phyloP scores from a whole-genome alignment of 2,113 vertebrate genomes.

The Amazona guildingii region DNA sequence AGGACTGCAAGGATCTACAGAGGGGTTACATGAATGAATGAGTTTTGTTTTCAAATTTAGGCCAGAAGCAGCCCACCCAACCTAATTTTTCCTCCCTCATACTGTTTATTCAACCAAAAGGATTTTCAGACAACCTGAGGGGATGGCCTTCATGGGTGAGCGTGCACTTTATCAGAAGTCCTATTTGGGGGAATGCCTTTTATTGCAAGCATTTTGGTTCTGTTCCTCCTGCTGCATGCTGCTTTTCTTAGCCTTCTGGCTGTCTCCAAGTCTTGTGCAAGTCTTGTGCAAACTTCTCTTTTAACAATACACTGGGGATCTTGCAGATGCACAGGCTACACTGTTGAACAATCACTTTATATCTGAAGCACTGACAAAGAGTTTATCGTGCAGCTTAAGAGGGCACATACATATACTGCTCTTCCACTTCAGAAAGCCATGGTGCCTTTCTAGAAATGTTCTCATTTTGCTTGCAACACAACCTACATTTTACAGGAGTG shows the following conservation, averaged over 20 bases:
- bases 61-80: neutral
- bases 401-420: neutral
- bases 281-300: neutral
- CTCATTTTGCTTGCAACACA: neutral
- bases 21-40: neutral
- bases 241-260: neutral
- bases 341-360: neutral
- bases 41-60: slow-evolving; percentile 5
- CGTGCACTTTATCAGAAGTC: slow-evolving; percentile 6
- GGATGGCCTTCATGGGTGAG: slow-evolving; percentile 15
- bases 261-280: neutral
- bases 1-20: neutral
- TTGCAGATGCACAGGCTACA: neutral
- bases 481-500: neutral
- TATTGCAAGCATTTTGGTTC: neutral
- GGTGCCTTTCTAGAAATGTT: neutral
- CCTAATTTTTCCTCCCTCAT: neutral
- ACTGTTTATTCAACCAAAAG: slow-evolving; percentile 33
- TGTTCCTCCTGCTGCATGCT: neutral
- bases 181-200: neutral
- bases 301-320: neutral
- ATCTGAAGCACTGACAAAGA: neutral
- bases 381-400: neutral
- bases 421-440: neutral
- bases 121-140: neutral